Conservation (phyloP, 2,888 invertebrate genomes). For the Gerosis bhagava region DNA sequence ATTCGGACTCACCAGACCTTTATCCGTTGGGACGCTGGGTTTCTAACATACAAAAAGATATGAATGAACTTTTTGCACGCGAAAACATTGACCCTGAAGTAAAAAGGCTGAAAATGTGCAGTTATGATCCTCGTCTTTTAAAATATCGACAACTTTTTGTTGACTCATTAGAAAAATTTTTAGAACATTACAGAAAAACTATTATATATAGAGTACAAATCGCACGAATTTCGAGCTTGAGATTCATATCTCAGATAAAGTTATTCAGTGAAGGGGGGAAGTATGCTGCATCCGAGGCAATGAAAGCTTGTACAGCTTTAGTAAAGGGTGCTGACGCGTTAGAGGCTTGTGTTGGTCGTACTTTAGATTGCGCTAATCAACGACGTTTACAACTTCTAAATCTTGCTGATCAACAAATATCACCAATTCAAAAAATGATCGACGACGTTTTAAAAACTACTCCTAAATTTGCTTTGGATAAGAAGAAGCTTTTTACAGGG, state of each 20-base stretch:
- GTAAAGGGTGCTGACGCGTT: conserved; percentile 52
- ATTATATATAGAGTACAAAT: conserved; percentile 54
- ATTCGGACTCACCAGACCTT: conserved; percentile 47
- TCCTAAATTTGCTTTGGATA: conserved; percentile 36
- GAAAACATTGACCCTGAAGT: conserved; percentile 46
- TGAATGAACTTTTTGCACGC: conserved; percentile 41
- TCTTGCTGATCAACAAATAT: conserved; percentile 48
- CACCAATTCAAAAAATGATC: conserved; percentile 45
- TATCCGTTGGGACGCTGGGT: conserved; percentile 56
- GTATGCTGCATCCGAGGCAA: conserved; percentile 55
- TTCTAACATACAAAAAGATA: conserved; percentile 43
- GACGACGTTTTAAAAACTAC: conserved; percentile 44
- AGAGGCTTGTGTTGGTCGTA: conserved; percentile 45
- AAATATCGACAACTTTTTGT: conserved; percentile 53
- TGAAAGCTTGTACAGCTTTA: conserved; percentile 43
- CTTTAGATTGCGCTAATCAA: conserved; percentile 46
- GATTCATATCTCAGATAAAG: conserved; percentile 51
- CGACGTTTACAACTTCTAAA: conserved; percentile 48
- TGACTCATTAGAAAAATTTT: conserved; percentile 48
- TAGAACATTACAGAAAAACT: conserved; percentile 44
- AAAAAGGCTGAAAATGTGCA: conserved; percentile 56
- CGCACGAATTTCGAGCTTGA: conserved; percentile 60
- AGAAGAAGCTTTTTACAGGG: conserved; percentile 35
- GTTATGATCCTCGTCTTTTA: conserved; percentile 54
- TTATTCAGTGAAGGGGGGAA: conserved; percentile 58